Evolutionary conservation across 1,140 invertebrate species (phyloP).

Genomic region (Harlomillsia oculata): DNA sequence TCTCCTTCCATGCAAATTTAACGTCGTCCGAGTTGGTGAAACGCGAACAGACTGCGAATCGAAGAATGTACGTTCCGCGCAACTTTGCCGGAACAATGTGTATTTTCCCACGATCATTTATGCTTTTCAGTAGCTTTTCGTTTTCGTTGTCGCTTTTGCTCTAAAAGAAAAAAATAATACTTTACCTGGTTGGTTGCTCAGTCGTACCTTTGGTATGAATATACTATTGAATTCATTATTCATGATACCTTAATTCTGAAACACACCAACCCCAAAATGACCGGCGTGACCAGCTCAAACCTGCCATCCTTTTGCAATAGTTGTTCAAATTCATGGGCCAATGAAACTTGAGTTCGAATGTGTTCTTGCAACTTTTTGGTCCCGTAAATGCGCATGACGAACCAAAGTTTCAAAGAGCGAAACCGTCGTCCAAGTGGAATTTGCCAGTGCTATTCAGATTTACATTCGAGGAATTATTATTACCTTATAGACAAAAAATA

Average conservation of each 20-base stretch:
- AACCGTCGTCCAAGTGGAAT: constrained; percentile 92
- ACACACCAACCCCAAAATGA: constrained; percentile 83
- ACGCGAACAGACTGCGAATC: constrained; percentile 82
- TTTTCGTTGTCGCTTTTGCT: constrained; percentile 61
- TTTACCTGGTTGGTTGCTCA: too few relatives aligned
- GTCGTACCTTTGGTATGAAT: not conserved
- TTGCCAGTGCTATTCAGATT: constrained; percentile 72
- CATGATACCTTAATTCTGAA: constrained; percentile 70
- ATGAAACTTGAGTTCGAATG: constrained; percentile 66
- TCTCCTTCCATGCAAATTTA: constrained; percentile 71
- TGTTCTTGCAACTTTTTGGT: constrained; percentile 75
- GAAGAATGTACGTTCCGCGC: constrained; percentile 69
- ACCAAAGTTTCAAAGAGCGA: constrained; percentile 91
- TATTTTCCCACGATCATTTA: constrained; percentile 86
- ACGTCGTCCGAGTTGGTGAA: constrained; percentile 74
- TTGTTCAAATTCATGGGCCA: constrained; percentile 75
- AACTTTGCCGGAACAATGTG: constrained; percentile 89
- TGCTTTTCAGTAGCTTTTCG: constrained; percentile 68
- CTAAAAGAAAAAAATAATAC: constrained; percentile 45
- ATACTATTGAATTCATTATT: not conserved
- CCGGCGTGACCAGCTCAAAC: constrained; percentile 81
- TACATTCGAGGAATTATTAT: too few relatives aligned
- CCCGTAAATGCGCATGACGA: constrained; percentile 84
- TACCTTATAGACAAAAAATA: too few relatives aligned
- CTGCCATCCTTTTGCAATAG: constrained; percentile 55